These are phyloP conservation scores for Aldrovandia affinis DNA, from an alignment of 2,797 vertebrate genomes.

Conservation along the genomic window DNA sequence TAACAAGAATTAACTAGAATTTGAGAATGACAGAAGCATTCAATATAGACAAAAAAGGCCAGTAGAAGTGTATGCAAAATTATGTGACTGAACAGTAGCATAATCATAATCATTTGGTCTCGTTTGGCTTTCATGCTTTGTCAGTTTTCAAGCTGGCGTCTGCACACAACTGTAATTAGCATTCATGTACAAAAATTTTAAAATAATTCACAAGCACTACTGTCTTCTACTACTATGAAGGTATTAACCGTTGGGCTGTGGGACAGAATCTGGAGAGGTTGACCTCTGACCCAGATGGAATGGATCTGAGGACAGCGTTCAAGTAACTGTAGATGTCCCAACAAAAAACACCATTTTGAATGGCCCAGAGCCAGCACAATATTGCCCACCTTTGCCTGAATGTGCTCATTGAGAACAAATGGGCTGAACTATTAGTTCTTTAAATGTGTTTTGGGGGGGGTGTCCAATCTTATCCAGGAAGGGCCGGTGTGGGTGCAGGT, in stretches of 20 bases:
- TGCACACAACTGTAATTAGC: neutral
- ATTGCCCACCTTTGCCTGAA: neutral
- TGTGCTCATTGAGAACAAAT: neutral
- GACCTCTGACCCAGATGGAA: constrained; percentile 2
- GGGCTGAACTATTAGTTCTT: neutral
- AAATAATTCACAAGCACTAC: constrained; percentile 1
- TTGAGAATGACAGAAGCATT: neutral
- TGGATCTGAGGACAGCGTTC: neutral
- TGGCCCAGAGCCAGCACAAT: neutral
- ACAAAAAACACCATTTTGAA: neutral
- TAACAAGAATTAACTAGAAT: neutral
- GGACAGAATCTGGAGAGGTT: neutral
- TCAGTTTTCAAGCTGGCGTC: neutral
- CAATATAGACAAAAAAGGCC: neutral
- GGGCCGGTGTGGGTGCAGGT: no score
- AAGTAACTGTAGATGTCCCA: neutral
- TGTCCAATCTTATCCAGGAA: no score
- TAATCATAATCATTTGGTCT: constrained; percentile 7
- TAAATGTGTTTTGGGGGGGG: no score
- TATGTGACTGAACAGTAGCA: neutral
- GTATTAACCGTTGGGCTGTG: neutral
- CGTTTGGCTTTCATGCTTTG: neutral
- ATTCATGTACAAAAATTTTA: neutral
- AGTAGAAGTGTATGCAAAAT: neutral
- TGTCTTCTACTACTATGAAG: neutral